Conservation (phyloP, 1,140 invertebrate genomes). For the Aculops lycopersici region DNA sequence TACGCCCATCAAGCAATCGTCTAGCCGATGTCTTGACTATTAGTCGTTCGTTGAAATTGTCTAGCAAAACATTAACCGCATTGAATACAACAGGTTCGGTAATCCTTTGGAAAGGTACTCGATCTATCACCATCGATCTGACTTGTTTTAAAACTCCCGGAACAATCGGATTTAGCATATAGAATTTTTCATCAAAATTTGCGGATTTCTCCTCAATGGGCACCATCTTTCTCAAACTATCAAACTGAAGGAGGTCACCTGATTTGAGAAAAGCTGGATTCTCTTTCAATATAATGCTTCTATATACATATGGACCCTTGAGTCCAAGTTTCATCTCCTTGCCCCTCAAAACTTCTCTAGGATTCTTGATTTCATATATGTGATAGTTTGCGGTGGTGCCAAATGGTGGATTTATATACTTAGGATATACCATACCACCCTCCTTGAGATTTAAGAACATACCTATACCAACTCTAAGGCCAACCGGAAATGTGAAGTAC, state of each 20-base stretch:
- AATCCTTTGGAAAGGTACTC: not conserved
- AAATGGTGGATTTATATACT: not conserved
- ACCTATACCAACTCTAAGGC: too few relatives aligned
- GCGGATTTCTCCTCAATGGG: too few relatives aligned
- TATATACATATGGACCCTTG: not conserved
- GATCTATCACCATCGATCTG: not conserved
- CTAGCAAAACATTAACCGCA: constrained; percentile 3
- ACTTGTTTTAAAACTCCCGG: too few relatives aligned
- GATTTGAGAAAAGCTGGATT: too few relatives aligned
- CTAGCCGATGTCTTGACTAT: constrained; percentile 5
- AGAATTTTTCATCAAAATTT: not conserved
- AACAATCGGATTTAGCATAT: not conserved
- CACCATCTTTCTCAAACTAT: too few relatives aligned
- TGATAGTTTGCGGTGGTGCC: not conserved
- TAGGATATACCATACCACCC: too few relatives aligned
- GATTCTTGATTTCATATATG: not conserved
- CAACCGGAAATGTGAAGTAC: too few relatives aligned
- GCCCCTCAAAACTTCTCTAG: not conserved
- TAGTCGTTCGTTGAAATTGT: constrained; percentile 1
- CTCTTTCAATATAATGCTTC: too few relatives aligned
- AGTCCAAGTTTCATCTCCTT: not conserved
- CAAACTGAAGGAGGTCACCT: too few relatives aligned
- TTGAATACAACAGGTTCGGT: not conserved
- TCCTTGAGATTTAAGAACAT: too few relatives aligned
- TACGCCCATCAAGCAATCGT: constrained; percentile 4